Percentiles rank a stretch among this genome's conserved stretches.
These are phyloP conservation scores for Monoplex corrugatus DNA, from an alignment of 2,888 invertebrate genomes.

Conservation along the genomic window DNA sequence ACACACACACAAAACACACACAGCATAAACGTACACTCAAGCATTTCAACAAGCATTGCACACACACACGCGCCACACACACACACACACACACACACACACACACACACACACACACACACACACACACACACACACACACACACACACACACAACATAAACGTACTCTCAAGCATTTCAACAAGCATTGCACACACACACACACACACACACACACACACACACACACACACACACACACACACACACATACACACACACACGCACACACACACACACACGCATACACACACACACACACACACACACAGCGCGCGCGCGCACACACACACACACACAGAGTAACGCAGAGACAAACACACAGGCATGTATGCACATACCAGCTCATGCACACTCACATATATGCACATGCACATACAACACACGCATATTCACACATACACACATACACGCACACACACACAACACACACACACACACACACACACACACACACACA, in stretches of 20 bases:
- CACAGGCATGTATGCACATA: not conserved
- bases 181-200: not conserved
- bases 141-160: not conserved
- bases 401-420: not conserved
- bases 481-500: not conserved
- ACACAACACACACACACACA: not conserved
- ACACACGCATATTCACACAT: not conserved
- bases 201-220: conserved; percentile 16
- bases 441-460: not conserved
- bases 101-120: conserved; percentile 39
- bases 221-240: conserved; percentile 15
- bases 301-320: not conserved
- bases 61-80: not conserved
- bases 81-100: conserved; percentile 36
- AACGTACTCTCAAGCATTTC: not conserved
- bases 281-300: not conserved
- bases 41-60: not conserved
- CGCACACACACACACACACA: not conserved
- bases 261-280: not conserved
- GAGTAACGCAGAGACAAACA: conserved; percentile 6
- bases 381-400: not conserved
- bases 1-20: conserved; percentile 30
- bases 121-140: conserved; percentile 45
- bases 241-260: not conserved
- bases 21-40: not conserved